Percentiles rank a stretch among this genome's conserved stretches.
phyloP scores from a whole-genome alignment of 2,797 vertebrate genomes.

The Phylloscopus collybita region DNA sequence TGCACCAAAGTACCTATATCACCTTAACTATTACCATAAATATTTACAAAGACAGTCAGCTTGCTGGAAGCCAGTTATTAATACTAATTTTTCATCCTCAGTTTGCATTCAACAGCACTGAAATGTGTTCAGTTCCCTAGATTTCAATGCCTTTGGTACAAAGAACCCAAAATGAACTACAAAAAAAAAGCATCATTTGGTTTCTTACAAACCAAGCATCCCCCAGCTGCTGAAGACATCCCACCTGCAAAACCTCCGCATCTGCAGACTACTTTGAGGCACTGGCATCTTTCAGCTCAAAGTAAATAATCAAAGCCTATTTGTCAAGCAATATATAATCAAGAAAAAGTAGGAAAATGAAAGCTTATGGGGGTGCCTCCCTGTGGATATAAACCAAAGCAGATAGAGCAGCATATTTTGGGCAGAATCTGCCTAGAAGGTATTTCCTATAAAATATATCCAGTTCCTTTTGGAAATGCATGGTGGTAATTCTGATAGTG shows the following conservation, averaged over 20 bases:
- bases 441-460: not conserved
- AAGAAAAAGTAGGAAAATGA: not conserved
- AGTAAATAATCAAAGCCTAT: not conserved
- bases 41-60: not conserved
- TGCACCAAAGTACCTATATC: not conserved
- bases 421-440: not conserved
- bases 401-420: not conserved
- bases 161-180: not conserved
- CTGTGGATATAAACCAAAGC: not conserved
- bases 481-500: not conserved
- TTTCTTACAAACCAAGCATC: not conserved
- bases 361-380: not conserved
- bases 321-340: not conserved
- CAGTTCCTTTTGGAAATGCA: not conserved
- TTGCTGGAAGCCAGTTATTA: not conserved
- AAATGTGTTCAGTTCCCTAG: not conserved
- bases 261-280: not conserved
- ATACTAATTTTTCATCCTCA: not conserved
- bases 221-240: not conserved
- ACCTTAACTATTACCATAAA: not conserved
- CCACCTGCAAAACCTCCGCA: not conserved
- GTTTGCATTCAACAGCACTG: not conserved
- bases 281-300: not conserved
- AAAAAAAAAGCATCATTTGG: not conserved
- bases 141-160: not conserved